These are phyloP conservation scores for Gonocerus acuteangulatus DNA, from an alignment of 2,888 invertebrate species.

Conservation along the genomic window DNA sequence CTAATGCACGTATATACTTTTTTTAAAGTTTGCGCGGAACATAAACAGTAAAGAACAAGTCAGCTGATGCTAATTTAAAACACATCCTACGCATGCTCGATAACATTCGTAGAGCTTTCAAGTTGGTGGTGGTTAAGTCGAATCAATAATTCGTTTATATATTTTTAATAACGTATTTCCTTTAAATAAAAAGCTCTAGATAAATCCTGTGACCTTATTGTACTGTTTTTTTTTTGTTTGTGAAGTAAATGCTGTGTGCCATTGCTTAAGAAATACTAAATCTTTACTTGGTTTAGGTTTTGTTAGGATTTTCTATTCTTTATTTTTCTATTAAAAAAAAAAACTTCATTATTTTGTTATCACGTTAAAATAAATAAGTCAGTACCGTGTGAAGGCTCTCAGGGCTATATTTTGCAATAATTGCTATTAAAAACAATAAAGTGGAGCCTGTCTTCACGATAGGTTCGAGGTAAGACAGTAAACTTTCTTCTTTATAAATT, in stretches of 20 bases:
- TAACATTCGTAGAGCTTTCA: slow-evolving; percentile 18
- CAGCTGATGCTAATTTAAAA: slow-evolving; percentile 22
- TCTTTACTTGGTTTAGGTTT: not conserved
- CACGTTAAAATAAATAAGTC: no score
- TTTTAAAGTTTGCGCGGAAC: not conserved
- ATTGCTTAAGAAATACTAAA: not conserved
- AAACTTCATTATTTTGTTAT: no score
- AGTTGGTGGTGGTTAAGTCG: slow-evolving; percentile 5
- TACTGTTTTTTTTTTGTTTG: no score
- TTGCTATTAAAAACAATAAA: slow-evolving; percentile 9
- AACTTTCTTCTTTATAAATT: no score
- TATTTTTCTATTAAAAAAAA: not conserved
- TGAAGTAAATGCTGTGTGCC: not conserved
- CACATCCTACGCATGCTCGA: slow-evolving; percentile 15
- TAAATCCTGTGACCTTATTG: no score
- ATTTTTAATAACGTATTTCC: not conserved
- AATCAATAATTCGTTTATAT: slow-evolving; percentile 21
- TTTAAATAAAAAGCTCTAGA: no score
- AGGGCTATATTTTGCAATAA: not conserved
- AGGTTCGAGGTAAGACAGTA: slow-evolving; percentile 37
- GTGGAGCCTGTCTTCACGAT: slow-evolving; percentile 38
- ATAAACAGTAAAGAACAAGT: slow-evolving; percentile 9
- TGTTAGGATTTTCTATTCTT: not conserved
- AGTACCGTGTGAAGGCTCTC: no score
- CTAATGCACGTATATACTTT: no score